Evolutionary conservation across 2,888 invertebrate species (phyloP).

Genomic region (Monopis laevigella): DNA sequence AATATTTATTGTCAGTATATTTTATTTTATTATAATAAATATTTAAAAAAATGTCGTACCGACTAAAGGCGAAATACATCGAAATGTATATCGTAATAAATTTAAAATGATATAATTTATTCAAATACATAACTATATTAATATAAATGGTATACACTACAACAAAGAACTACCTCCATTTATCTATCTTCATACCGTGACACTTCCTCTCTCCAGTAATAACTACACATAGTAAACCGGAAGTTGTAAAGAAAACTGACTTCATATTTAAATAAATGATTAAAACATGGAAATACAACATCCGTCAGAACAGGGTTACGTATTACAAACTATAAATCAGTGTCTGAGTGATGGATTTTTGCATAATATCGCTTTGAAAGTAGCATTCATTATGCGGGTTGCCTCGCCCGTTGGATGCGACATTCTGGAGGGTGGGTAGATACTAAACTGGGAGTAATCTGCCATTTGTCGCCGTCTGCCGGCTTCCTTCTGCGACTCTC

Average conservation of each 20-base stretch:
- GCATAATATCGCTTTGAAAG: slow-evolving; percentile 39
- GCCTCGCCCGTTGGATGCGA: slow-evolving; percentile 19
- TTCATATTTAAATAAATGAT: slow-evolving; percentile 11
- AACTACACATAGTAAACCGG: no score
- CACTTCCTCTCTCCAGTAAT: no score
- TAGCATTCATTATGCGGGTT: slow-evolving; percentile 32
- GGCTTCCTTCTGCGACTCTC: slow-evolving; percentile 27
- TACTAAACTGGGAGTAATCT: slow-evolving; percentile 45
- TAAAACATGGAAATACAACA: slow-evolving; percentile 11
- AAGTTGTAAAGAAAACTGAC: not conserved
- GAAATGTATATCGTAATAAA: no score
- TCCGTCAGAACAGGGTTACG: slow-evolving; percentile 7
- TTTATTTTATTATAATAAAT: no score
- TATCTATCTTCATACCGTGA: no score
- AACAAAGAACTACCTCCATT: no score
- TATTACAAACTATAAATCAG: slow-evolving; percentile 28
- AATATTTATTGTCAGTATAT: no score
- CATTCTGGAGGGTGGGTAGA: slow-evolving; percentile 23
- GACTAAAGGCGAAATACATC: no score
- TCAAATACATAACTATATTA: no score
- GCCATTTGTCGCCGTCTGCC: slow-evolving; percentile 44
- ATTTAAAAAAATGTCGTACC: no score
- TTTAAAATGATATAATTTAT: no score
- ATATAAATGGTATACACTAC: no score
- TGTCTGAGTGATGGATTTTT: slow-evolving; percentile 25